Evolutionary conservation across 1,140 invertebrate genomes (phyloP), one percentile per base, ranked within the genome.

Genomic region (Cotesia typhae): DNA sequence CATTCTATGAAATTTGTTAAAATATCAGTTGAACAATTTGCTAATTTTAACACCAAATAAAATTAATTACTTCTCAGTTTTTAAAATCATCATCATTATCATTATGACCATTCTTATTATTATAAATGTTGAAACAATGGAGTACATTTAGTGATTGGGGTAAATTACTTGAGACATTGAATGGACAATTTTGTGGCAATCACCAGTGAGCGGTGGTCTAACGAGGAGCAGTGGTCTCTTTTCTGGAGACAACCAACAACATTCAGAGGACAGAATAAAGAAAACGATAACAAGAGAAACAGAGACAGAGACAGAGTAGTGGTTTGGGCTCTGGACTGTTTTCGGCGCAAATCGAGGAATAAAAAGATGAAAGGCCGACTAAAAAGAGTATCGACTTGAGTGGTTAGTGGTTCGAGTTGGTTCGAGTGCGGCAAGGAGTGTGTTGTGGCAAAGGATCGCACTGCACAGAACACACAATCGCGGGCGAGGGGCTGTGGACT

Each of bases 401-500:
- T 61, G 60, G 60, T 20, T 61, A 6, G 10, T 9, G 41, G 6
- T 47, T 47, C 6, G 41, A 9, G 6, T 9, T 9, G 41, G 6
- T 47, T 47, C 6, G 41, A 9, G 6, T 9, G 41, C 41, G 41
- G 41, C 10, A 10, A 9, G 41, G 6, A 10, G 6, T 47, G 41
- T 47, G 41, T 47, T 47, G 38, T 3, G 36, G 9, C 38, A 65
- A 65, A 65, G 37, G 37, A 65, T 65, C 36, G 63, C 63, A 61
- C 60, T 61, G 60, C 63, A 64, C 51, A 10, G 67, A 4, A 57
- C 36, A 59, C 64, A 66, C 70, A 72, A 72, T 72, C 57, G 57
- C 57, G 57, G n/a, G 20, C 57, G 57, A 59, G 5, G 2, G 41
- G 41, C 41, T 47, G 41, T 9, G 41, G 41, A 47, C 10, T 9